Conservation (phyloP, 92 coral and sea anemone species). For the Galaxea fascicularis region DNA sequence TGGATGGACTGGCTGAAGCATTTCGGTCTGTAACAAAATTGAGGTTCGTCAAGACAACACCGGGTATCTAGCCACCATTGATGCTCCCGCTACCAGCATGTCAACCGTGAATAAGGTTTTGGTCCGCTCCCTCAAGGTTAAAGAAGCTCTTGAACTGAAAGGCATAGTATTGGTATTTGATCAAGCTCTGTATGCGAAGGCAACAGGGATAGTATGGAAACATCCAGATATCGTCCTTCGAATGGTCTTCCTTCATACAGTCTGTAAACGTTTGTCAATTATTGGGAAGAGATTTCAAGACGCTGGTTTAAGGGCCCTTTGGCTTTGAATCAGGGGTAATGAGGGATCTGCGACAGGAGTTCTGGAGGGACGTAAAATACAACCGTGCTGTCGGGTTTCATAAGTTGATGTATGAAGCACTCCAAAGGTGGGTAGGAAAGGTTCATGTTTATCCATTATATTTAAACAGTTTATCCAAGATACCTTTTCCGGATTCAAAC, state of each 20-base stretch:
- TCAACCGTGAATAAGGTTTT: constrained; percentile 66
- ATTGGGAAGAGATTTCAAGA: too few relatives aligned
- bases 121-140: too few relatives aligned
- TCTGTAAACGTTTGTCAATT: constrained; percentile 47
- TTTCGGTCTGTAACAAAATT: too few relatives aligned
- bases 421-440: too few relatives aligned
- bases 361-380: constrained; percentile 58
- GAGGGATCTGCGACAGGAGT: constrained; percentile 69
- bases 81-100: too few relatives aligned
- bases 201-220: constrained; percentile 68
- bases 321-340: constrained; percentile 69
- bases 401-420: too few relatives aligned
- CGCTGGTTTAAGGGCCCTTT: constrained; percentile 70
- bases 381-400: constrained; percentile 66
- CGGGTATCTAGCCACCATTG: constrained; percentile 68
- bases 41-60: too few relatives aligned
- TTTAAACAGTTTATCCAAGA: constrained; percentile 30
- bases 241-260: constrained; percentile 67
- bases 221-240: constrained; percentile 56
- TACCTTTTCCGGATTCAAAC: constrained; percentile 34
- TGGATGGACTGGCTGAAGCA: constrained; percentile 77
- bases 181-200: too few relatives aligned
- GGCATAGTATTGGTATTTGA: too few relatives aligned
- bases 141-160: too few relatives aligned
- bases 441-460: too few relatives aligned